A percentile compares a stretch with the other conserved stretches of the same genome.
Conservation (phyloP, 2,797 vertebrate genomes). For the Pangasius krempfi region DNA sequence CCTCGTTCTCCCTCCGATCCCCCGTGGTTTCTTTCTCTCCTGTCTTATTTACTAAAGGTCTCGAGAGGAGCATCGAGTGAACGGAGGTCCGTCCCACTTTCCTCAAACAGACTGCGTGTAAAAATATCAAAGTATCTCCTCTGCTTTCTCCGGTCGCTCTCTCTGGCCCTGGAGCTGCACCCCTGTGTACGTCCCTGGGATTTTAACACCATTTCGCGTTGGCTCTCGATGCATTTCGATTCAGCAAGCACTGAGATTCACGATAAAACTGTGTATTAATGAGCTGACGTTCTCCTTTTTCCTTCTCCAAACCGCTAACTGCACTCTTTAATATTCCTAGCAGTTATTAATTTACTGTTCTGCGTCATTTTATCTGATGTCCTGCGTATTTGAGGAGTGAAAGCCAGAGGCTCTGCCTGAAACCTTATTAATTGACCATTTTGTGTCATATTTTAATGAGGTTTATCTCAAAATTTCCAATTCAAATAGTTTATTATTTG, state of each 20-base stretch:
- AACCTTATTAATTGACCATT: neutral
- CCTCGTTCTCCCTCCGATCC: neutral
- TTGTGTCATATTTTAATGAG: neutral
- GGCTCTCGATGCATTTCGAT: neutral
- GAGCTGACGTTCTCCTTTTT: neutral
- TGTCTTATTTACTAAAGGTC: constrained; percentile 21
- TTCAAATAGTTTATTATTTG: neutral
- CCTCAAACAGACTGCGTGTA: neutral
- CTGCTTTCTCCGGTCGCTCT: neutral
- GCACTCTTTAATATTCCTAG: too few species aligned
- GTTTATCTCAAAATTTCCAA: neutral
- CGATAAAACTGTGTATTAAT: too few species aligned
- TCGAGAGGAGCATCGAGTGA: neutral
- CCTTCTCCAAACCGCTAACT: neutral
- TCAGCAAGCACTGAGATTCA: neutral
- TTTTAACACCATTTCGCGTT: too few species aligned
- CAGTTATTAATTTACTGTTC: neutral
- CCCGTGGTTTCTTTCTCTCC: neutral
- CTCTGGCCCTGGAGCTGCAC: neutral
- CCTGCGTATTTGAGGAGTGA: neutral
- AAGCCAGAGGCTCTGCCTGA: neutral
- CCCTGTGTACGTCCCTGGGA: neutral
- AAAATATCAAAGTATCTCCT: constrained; percentile 2
- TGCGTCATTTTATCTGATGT: neutral
- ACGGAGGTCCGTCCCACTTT: constrained; percentile 12